Base-by-base conservation (phyloP, 2,113 vertebrate genomes). In the Saguinus imperator region DNA sequence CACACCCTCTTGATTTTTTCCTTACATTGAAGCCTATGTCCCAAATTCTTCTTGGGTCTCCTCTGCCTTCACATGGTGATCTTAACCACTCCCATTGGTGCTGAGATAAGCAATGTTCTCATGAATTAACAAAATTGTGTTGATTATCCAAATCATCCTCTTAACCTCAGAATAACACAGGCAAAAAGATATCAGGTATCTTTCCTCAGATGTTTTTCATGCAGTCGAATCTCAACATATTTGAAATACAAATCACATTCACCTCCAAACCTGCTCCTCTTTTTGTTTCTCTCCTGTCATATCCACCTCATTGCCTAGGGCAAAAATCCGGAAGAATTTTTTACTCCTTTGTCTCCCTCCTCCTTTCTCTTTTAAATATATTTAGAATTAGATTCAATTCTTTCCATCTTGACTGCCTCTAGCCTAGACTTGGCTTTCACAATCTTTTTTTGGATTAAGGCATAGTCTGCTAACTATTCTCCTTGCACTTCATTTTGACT, bases 221-320 rank as follows among this genome's bases (percentile, higher is more conserved):
- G 43, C 12, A 55, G 27, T 6, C 27, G 13, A 57, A 66, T 68
- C 32, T 85, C 35, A 88, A 80, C 25, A 66, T 40, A 66, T 43
- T 96, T 80, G 80, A 86, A n/a, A 89, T 40, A 93, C 45, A 92
- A 66, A 81, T 58, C 11, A 75, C 76, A 50, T 58, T 75, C 43
- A 75, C 37, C 55, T 89, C 66, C 21, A 89, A 43, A 75, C 76
- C 21, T 88, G 27, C 10, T 88, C 27, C 8, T 91, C 68, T 84
- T 96, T 58, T 10, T n/a, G 73, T 81, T 48, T 73, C 45, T 89
- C 8, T 81, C 25, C 25, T 77, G 25, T 75, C 50, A 40, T 23
- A 84, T 84, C 29, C 14, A 20, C 50, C 17, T 43, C 45, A 55
- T 75, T 89, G 85, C 12, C 73, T 35, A 75, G 55, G 27, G 25